Percentiles rank a stretch among this genome's conserved stretches.
These are phyloP conservation scores for Acanthurus leucopareius DNA, from an alignment of 2,797 vertebrate species.

Conservation along the genomic window DNA sequence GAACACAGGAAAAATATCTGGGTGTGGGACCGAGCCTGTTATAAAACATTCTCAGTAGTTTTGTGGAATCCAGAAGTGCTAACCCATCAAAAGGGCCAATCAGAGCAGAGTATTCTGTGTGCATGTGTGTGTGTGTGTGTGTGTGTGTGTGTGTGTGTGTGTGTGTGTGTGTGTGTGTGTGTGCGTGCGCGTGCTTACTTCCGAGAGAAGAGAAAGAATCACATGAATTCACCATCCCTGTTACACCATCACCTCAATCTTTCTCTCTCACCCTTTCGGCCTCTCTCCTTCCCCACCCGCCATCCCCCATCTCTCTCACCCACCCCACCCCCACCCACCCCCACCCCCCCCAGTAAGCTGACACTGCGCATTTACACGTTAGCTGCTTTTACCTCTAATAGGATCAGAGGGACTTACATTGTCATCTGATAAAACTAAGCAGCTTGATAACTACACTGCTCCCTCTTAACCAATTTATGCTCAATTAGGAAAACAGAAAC, in stretches of 20 bases:
- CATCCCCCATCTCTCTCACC: background rate
- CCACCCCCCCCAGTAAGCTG: conserved; percentile 82
- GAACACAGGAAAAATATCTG: too few relatives aligned
- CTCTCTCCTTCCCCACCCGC: background rate
- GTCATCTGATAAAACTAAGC: conserved; percentile 96
- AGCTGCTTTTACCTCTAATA: conserved; percentile 92
- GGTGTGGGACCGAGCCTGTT: too few relatives aligned
- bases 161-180: background rate
- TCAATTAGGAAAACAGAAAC: conserved; percentile 92
- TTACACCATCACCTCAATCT: conserved; percentile 17
- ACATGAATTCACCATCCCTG: conserved; percentile 49
- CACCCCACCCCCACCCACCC: background rate
- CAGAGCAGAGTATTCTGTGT: too few relatives aligned
- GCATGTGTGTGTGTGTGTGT: background rate
- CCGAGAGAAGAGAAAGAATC: conserved; percentile 45
- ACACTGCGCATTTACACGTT: conserved; percentile 91
- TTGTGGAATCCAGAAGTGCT: too few relatives aligned
- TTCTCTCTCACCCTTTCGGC: background rate
- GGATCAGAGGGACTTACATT: conserved; percentile 91
- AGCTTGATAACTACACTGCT: conserved; percentile 88
- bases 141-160: background rate
- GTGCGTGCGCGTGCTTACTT: background rate
- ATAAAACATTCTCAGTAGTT: too few relatives aligned
- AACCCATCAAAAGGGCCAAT: too few relatives aligned
- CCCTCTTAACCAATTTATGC: conserved; percentile 91